Conservation (phyloP, 2,797 vertebrate species). For the Poeciliopsis paucimaculata region DNA sequence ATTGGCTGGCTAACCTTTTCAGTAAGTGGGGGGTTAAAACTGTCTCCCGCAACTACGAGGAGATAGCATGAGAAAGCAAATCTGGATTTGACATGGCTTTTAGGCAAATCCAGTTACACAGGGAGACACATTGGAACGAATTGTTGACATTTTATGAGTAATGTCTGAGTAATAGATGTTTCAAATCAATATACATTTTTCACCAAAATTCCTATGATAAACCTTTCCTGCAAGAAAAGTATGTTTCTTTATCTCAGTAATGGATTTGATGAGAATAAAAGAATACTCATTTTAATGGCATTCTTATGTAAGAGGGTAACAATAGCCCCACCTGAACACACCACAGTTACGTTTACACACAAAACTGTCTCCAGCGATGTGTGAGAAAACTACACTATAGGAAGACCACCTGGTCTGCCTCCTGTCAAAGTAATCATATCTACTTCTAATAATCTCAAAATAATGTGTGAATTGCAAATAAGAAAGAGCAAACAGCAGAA, state of each 20-base stretch:
- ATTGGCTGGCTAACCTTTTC: neutral
- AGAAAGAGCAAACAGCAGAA: conserved; percentile 22
- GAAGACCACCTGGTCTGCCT: conserved; percentile 69
- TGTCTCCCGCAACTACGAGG: neutral
- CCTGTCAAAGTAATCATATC: conserved; percentile 56
- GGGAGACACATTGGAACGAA: neutral
- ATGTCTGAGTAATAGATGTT: neutral
- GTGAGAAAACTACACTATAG: conserved; percentile 43
- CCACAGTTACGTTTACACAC: conserved; percentile 6
- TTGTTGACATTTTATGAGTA: neutral
- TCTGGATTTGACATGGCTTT: neutral
- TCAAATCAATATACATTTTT: neutral
- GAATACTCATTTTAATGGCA: conserved; percentile 25
- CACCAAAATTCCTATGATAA: neutral
- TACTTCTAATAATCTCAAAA: conserved; percentile 58
- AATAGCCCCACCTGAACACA: conserved; percentile 40
- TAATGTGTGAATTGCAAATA: conserved; percentile 55
- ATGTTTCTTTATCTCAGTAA: neutral
- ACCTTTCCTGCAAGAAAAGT: neutral
- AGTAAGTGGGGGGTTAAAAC: neutral
- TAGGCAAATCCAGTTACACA: neutral
- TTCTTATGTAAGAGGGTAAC: conserved; percentile 25
- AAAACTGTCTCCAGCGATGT: conserved; percentile 44
- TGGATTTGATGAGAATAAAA: conserved; percentile 6
- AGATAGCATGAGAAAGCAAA: neutral